A percentile compares a stretch with the other conserved stretches of the same genome.
These are phyloP conservation scores for Synanthedon vespiformis DNA, from an alignment of 2,888 invertebrate species.

Conservation along the genomic window DNA sequence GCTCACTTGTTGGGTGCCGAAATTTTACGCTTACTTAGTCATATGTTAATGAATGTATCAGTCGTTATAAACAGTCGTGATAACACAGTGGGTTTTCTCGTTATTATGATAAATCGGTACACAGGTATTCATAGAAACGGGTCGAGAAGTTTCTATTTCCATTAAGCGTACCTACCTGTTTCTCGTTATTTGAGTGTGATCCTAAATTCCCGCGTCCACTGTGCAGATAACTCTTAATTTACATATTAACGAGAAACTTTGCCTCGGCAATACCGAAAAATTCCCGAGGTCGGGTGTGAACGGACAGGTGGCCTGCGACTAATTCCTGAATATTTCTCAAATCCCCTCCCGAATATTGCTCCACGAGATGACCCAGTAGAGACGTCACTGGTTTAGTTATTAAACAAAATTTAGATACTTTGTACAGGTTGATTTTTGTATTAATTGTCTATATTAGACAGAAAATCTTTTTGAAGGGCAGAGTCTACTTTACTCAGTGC, in stretches of 20 bases:
- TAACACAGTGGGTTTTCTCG: constrained; percentile 34
- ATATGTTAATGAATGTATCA: constrained; percentile 38
- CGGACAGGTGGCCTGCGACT: constrained; percentile 44
- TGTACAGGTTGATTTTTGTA: not conserved
- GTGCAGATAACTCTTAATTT: constrained; percentile 63
- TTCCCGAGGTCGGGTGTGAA: constrained; percentile 52
- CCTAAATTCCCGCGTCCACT: constrained; percentile 45
- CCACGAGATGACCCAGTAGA: not conserved
- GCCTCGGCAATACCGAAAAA: constrained; percentile 60
- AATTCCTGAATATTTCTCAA: constrained; percentile 41
- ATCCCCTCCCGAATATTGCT: constrained; percentile 16
- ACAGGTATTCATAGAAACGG: constrained; percentile 43
- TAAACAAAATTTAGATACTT: not conserved
- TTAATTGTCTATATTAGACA: too few species aligned
- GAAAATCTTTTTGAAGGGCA: too few species aligned
- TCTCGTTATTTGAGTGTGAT: constrained; percentile 45
- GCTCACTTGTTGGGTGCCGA: constrained; percentile 28
- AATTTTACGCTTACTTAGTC: constrained; percentile 32
- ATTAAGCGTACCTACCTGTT: constrained; percentile 31
- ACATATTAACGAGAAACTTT: constrained; percentile 68
- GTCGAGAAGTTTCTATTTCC: constrained; percentile 46
- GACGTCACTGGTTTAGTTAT: too few species aligned
- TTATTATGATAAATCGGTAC: constrained; percentile 55
- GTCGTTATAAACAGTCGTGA: constrained; percentile 30
- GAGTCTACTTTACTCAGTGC: too few species aligned